Conservation (phyloP, 2,113 vertebrate genomes). For the Solea senegalensis region DNA sequence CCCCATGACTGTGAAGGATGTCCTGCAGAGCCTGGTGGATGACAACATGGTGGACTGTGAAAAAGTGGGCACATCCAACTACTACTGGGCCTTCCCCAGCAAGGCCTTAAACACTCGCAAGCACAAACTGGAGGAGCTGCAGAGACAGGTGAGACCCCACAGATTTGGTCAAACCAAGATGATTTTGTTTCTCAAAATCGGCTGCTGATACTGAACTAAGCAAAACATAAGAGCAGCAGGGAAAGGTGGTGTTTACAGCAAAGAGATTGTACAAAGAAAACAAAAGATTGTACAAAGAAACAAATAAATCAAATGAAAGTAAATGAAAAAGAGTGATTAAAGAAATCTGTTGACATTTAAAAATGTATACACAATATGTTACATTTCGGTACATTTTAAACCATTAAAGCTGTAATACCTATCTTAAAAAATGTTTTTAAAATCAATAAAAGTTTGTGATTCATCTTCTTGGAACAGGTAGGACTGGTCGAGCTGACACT, state of each 20-base stretch:
- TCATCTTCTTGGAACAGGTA: too few relatives aligned
- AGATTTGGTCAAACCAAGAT: neutral
- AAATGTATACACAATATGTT: too few relatives aligned
- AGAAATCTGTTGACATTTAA: too few relatives aligned
- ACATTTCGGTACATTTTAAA: neutral
- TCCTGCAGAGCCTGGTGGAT: conserved; percentile 95
- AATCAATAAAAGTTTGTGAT: too few relatives aligned
- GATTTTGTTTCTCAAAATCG: neutral
- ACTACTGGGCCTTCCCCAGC: conserved; percentile 98
- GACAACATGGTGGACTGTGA: conserved; percentile 97
- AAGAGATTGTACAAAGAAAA: neutral
- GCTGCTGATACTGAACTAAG: neutral
- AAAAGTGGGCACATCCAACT: conserved; percentile 95
- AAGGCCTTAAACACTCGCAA: conserved; percentile 91
- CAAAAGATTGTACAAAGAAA: too few relatives aligned
- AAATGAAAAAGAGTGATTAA: neutral
- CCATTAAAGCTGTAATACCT: too few relatives aligned
- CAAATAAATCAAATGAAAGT: too few relatives aligned
- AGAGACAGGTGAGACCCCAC: conserved; percentile 86
- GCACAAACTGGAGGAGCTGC: conserved; percentile 85
- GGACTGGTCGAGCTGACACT: too few relatives aligned
- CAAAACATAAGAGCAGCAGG: neutral
- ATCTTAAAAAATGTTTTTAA: too few relatives aligned
- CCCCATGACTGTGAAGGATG: conserved; percentile 95
- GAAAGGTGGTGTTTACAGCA: neutral